These are phyloP conservation scores for Melieria omissa DNA, from an alignment of 2,888 invertebrate genomes.

Conservation along the genomic window DNA sequence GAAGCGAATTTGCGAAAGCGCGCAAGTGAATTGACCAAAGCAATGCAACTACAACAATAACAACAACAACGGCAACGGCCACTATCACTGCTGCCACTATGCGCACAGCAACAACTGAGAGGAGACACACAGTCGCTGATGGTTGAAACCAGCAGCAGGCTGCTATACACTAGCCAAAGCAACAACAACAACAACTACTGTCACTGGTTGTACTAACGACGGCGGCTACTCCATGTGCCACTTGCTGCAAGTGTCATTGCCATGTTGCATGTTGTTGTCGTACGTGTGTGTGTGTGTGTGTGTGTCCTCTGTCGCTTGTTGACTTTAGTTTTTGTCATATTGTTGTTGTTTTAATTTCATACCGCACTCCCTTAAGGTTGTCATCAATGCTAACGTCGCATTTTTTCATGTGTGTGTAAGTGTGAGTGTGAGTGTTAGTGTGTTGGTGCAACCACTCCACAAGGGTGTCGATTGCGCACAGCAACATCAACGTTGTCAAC, in stretches of 20 bases:
- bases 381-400: not conserved
- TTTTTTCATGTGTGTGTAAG: not conserved
- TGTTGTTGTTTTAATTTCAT: not conserved
- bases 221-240: not conserved
- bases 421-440: not conserved
- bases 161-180: not conserved
- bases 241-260: not conserved
- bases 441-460: not conserved
- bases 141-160: not conserved
- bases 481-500: conserved; percentile 20
- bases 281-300: not conserved
- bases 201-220: too few relatives aligned
- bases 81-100: not conserved
- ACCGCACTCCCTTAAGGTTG: not conserved
- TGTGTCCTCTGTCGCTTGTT: not conserved
- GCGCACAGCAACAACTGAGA: not conserved
- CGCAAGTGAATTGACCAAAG: conserved; percentile 15
- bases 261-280: not conserved
- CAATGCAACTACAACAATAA: not conserved
- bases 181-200: too few relatives aligned
- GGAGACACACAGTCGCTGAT: not conserved
- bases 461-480: conserved; percentile 16
- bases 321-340: not conserved
- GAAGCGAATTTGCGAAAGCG: not conserved
- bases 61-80: conserved; percentile 11